A percentile compares a stretch with the other conserved stretches of the same genome.
phyloP scores from a whole-genome alignment of 2,888 invertebrate species.

The Monochamus alternatus region DNA sequence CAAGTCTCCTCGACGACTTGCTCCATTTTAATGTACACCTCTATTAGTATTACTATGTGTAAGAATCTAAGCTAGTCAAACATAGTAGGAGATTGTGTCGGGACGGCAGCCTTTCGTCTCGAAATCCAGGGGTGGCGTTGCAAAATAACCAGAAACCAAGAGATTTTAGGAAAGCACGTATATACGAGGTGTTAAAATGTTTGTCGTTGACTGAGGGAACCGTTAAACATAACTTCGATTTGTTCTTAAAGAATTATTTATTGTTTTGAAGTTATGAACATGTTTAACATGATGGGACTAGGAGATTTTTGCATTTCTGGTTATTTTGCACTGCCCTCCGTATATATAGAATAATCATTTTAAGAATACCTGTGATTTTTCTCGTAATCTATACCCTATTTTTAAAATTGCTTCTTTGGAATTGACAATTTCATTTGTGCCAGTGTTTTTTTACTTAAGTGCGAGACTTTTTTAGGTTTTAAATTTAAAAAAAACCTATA shows the following conservation, averaged over 20 bases:
- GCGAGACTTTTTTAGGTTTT: slow-evolving; percentile 2
- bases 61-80: slow-evolving; percentile 65
- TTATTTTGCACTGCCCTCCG: slow-evolving; percentile 5
- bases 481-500: background rate
- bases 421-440: slow-evolving; percentile 26
- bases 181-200: too few species aligned
- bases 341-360: slow-evolving; percentile 39
- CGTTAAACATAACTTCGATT: too few species aligned
- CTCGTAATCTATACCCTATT: slow-evolving; percentile 46
- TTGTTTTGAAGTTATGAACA: too few species aligned
- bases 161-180: background rate
- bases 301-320: background rate
- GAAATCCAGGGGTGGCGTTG: slow-evolving; percentile 12
- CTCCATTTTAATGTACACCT: slow-evolving; percentile 65
- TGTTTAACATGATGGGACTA: too few species aligned
- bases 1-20: slow-evolving; percentile 64
- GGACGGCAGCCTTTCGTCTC: slow-evolving; percentile 24
- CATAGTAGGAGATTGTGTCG: slow-evolving; percentile 27
- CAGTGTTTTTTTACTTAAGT: slow-evolving; percentile 14
- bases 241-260: too few species aligned
- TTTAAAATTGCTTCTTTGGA: slow-evolving; percentile 22
- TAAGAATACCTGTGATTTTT: slow-evolving; percentile 51
- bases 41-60: slow-evolving; percentile 66
- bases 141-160: slow-evolving; percentile 5
- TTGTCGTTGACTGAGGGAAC: too few species aligned